phyloP scores from a whole-genome alignment of 2,888 invertebrate genomes.

The Pecten maximus region DNA sequence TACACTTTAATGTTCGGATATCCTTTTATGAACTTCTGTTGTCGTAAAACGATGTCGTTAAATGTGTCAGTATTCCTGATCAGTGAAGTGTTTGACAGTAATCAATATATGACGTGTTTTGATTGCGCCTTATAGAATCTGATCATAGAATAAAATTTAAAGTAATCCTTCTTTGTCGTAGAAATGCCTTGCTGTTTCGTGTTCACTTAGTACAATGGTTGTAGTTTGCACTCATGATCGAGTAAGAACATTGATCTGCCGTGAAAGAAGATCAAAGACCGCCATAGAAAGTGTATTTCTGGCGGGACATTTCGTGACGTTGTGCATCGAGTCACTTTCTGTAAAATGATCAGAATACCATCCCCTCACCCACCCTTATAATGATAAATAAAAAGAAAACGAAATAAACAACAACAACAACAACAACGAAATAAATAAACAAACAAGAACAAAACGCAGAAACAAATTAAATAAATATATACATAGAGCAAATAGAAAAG shows the following conservation, averaged over 20 bases:
- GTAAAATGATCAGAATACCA: too few relatives aligned
- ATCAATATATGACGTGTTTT: neutral
- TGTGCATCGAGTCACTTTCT: neutral
- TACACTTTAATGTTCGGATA: neutral
- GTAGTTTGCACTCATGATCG: too few relatives aligned
- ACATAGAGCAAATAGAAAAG: too few relatives aligned
- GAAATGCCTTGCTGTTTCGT: neutral
- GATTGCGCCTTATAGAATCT: neutral
- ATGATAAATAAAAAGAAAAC: too few relatives aligned
- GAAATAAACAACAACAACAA: too few relatives aligned
- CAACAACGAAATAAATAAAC: too few relatives aligned
- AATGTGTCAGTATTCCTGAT: constrained; percentile 5
- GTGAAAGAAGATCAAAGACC: neutral
- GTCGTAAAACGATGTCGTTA: neutral
- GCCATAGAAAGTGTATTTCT: too few relatives aligned
- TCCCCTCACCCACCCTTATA: too few relatives aligned
- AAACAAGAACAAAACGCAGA: too few relatives aligned
- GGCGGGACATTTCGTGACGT: neutral
- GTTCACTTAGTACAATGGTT: neutral
- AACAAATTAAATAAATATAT: too few relatives aligned
- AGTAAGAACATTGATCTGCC: neutral
- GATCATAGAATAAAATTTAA: neutral
- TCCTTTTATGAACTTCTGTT: constrained; percentile 2
- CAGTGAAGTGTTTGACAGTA: constrained; percentile 11
- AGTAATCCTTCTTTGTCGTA: neutral